phyloP scores from a whole-genome alignment of 1,140 invertebrate genomes.

The Holotrichia oblita region DNA sequence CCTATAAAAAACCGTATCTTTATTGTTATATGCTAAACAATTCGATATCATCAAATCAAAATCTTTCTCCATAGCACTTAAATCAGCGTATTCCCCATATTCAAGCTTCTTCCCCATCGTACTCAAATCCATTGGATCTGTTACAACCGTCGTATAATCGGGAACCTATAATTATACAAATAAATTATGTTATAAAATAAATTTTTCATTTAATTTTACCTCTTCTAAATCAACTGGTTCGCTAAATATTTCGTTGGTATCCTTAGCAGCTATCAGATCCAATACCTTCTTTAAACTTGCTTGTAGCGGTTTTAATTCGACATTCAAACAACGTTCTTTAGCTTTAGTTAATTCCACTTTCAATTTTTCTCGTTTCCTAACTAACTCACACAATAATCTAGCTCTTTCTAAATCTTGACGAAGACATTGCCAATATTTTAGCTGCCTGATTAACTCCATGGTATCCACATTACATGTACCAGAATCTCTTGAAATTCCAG shows the following conservation, averaged over 20 bases:
- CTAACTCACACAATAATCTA: constrained; percentile 90
- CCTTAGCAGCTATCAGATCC: constrained; percentile 80
- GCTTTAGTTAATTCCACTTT: constrained; percentile 89
- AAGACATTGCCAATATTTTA: constrained; percentile 95
- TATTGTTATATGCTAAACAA: constrained; percentile 94
- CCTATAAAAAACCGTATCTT: constrained; percentile 86
- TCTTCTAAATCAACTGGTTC: constrained; percentile 92
- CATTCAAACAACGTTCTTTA: constrained; percentile 81
- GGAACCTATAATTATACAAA: constrained; percentile 72
- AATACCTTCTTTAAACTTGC: constrained; percentile 79
- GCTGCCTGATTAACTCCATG: constrained; percentile 81
- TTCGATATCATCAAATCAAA: constrained; percentile 95
- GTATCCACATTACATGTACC: constrained; percentile 66
- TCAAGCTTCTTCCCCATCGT: constrained; percentile 89
- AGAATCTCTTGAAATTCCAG: constrained; percentile 52
- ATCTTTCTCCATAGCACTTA: constrained; percentile 86
- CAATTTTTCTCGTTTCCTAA: constrained; percentile 93
- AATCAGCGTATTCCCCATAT: constrained; percentile 76
- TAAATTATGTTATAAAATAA: constrained; percentile 61
- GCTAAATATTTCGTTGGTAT: constrained; percentile 88
- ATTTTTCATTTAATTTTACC: constrained; percentile 62
- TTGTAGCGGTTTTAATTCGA: constrained; percentile 84
- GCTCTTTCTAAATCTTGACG: constrained; percentile 95
- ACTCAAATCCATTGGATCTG: constrained; percentile 88
- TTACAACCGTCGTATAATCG: constrained; percentile 92